Evolutionary conservation across 2,888 invertebrate species (phyloP), one percentile per base, ranked within the genome.

Genomic region (Chloroclysta siterata): DNA sequence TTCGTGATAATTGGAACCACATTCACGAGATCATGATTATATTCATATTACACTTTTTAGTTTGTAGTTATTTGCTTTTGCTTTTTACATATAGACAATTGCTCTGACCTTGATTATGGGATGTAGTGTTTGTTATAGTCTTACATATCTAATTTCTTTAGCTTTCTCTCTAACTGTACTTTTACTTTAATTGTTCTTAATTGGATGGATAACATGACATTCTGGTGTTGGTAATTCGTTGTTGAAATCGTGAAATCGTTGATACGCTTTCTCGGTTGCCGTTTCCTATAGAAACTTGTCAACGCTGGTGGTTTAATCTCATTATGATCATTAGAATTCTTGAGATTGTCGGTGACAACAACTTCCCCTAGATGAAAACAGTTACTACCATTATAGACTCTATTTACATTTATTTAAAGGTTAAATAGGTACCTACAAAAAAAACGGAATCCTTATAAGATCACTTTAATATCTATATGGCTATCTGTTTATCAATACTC

Each of bases 201-300:
- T 68, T 68, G 65, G 64, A 62, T 47, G 42, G 64, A 52, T 69
- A 63, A 68, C 66, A 68, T 71, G 71, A 69, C 66, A 67, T 65
- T 65, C 67, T 66, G 53, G 60, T 57, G 66, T 67, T 58, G 41
- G 54, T 68, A 71, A 72, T 71, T 66, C 69, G 69, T 65, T 51
- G 69, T 22, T 63, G 65, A 66, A 68, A 71, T 61, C 22, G 69
- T 63, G 65, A 66, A 68, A 71, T 60, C 22, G 53, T 64, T 65
- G 60, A 61, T 69, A 76, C 75, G 77, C 77, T 78, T 73, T 76
- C 77, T 66, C 72, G 69, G 63, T 50, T 68, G 59, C 60, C 53
- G 51, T 70, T 66, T 72, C 64, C 63, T 72, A 63, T 60, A 69
- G 72, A 72, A 72, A 72, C 60, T 60, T 72, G 72, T 72, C 69